Evolutionary conservation across 1,140 invertebrate genomes (phyloP).

Genomic region (Drosophila albomicans): DNA sequence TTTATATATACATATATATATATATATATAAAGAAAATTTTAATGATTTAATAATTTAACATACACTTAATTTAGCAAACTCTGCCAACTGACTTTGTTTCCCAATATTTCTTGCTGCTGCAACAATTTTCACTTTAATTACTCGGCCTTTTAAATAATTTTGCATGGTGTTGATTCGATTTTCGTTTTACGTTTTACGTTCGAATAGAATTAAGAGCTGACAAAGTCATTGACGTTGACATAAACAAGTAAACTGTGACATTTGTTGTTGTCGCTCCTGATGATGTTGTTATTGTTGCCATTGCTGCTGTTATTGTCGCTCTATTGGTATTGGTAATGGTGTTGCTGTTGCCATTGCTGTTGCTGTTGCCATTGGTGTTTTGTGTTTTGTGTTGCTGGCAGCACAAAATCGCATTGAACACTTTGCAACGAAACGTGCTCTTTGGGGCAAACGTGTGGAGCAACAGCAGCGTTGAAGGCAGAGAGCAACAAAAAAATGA

Average conservation of each 20-base stretch:
- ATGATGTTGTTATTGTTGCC: conserved; percentile 19
- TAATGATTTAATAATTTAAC: too few relatives aligned
- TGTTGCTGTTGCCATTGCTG: conserved; percentile 7
- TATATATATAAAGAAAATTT: too few relatives aligned
- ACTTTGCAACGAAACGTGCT: conserved; percentile 57
- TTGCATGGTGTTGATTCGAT: conserved; percentile 13
- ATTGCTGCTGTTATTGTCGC: conserved; percentile 12
- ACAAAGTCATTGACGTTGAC: conserved; percentile 68
- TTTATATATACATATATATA: too few relatives aligned
- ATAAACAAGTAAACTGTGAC: conserved; percentile 62
- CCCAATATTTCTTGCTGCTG: background rate
- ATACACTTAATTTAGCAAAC: too few relatives aligned
- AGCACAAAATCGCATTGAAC: conserved; percentile 59
- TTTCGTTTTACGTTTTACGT: background rate
- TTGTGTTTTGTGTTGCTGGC: conserved; percentile 17
- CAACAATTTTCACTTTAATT: conserved; percentile 46
- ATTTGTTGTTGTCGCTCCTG: conserved; percentile 28
- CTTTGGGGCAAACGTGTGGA: conserved; percentile 34
- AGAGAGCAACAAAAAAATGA: conserved; percentile 40
- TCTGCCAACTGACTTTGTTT: background rate
- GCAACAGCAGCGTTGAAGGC: conserved; percentile 19
- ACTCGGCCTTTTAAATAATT: conserved; percentile 26
- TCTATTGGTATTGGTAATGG: conserved; percentile 11
- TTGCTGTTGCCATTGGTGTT: conserved; percentile 7
- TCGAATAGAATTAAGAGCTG: conserved; percentile 44